Conservation (phyloP, 1,140 invertebrate genomes). For the Euura lappo region DNA sequence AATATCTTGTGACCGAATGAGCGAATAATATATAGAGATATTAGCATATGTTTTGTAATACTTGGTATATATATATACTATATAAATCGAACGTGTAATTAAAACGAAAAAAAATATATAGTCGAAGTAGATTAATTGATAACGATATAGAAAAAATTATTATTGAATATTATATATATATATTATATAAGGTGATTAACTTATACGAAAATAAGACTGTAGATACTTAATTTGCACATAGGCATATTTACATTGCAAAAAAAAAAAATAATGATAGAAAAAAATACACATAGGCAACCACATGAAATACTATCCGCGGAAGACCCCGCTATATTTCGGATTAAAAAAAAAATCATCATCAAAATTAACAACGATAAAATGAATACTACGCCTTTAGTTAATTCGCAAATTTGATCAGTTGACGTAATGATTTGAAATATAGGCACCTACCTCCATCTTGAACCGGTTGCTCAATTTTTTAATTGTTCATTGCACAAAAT, state of each 20-base stretch:
- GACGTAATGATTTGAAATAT: too few relatives aligned
- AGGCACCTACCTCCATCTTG: too few relatives aligned
- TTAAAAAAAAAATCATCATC: too few relatives aligned
- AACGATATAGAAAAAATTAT: not conserved
- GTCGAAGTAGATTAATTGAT: slow-evolving; percentile 8
- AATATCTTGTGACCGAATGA: too few relatives aligned
- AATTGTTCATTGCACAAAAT: too few relatives aligned
- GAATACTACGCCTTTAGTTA: too few relatives aligned
- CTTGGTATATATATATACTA: slow-evolving; percentile 17
- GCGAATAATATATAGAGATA: slow-evolving; percentile 5
- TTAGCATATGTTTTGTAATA: slow-evolving; percentile 10
- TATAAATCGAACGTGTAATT: not conserved
- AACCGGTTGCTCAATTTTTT: too few relatives aligned
- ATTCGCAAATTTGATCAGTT: too few relatives aligned
- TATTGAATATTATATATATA: not conserved
- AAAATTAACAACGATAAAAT: too few relatives aligned
- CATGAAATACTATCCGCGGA: not conserved
- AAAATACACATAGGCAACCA: not conserved
- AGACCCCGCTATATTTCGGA: not conserved
- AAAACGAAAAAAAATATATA: slow-evolving; percentile 10
- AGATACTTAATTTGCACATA: slow-evolving; percentile 6
- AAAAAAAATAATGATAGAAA: not conserved
- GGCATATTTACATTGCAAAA: not conserved
- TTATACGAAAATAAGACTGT: not conserved
- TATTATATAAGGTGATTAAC: too few relatives aligned